Conservation (phyloP, 2,113 vertebrate genomes). For the Hemiprocne comata region DNA sequence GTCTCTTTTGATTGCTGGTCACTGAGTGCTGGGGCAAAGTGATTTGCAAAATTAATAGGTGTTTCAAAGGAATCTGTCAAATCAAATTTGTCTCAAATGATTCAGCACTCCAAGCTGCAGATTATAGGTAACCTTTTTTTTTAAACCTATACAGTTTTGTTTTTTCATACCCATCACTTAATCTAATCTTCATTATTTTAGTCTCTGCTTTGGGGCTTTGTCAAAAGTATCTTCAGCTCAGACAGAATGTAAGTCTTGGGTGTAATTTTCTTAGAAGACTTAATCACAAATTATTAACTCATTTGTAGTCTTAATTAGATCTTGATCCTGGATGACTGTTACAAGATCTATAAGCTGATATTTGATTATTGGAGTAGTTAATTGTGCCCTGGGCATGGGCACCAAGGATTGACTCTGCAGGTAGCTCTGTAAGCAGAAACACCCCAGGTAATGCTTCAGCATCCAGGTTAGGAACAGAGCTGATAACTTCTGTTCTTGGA, state of each 20-base stretch:
- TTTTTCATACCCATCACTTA: not conserved
- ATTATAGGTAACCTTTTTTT: not conserved
- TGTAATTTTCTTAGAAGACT: slow-evolving; percentile 12
- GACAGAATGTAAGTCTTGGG: not conserved
- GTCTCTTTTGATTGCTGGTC: not conserved
- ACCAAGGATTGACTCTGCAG: not conserved
- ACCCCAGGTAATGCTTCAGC: not conserved
- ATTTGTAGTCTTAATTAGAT: slow-evolving; percentile 29
- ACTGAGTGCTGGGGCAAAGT: not conserved
- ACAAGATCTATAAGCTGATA: slow-evolving; percentile 40
- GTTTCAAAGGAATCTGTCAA: not conserved
- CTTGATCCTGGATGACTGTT: slow-evolving; percentile 2
- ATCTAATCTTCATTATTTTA: not conserved
- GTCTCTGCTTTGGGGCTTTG: not conserved
- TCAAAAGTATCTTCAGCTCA: not conserved
- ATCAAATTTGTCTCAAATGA: not conserved
- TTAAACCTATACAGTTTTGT: not conserved
- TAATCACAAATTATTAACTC: slow-evolving; percentile 29
- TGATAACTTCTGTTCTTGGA: not conserved
- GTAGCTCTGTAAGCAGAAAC: not conserved
- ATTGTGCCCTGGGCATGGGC: not conserved
- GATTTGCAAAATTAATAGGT: not conserved
- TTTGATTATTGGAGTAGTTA: slow-evolving; percentile 43
- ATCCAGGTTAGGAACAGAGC: not conserved
- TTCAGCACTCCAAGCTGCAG: not conserved